Conservation (phyloP, 2,888 invertebrate species). For the Perithous albicinctus region DNA sequence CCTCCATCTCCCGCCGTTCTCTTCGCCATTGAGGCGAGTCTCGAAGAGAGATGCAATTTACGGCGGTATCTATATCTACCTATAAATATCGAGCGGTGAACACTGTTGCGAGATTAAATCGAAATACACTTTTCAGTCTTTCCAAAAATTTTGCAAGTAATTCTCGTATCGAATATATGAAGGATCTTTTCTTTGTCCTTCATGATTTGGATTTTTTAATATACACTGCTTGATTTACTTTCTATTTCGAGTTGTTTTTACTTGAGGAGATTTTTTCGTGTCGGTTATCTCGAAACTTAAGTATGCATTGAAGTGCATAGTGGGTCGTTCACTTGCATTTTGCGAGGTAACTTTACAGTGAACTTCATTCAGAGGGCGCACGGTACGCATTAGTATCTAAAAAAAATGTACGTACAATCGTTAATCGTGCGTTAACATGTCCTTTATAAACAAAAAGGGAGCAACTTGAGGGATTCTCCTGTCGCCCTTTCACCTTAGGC, state of each 20-base stretch:
- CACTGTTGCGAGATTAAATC: background rate
- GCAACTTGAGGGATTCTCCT: conserved; percentile 38
- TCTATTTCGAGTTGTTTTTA: background rate
- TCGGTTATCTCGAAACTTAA: too few relatives aligned
- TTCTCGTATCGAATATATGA: background rate
- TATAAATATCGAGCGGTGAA: conserved; percentile 20
- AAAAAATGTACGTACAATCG: conserved; percentile 44
- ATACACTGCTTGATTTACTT: background rate
- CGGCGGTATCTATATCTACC: background rate
- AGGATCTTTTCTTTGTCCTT: background rate
- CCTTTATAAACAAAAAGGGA: background rate
- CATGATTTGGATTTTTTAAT: background rate
- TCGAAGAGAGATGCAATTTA: conserved; percentile 31
- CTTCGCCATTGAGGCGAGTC: background rate
- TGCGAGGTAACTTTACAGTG: conserved; percentile 7
- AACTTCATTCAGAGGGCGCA: conserved; percentile 7
- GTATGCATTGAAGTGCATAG: conserved; percentile 1
- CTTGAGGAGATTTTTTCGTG: too few relatives aligned
- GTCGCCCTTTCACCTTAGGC: conserved; percentile 8
- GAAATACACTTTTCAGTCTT: background rate
- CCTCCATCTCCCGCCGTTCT: background rate
- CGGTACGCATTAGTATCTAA: conserved; percentile 53
- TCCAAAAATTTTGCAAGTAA: background rate
- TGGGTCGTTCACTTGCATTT: background rate
- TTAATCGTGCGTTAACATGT: conserved; percentile 57